Evolutionary conservation across 2,888 invertebrate genomes (phyloP).

Genomic region (Eupithecia abbreviata): DNA sequence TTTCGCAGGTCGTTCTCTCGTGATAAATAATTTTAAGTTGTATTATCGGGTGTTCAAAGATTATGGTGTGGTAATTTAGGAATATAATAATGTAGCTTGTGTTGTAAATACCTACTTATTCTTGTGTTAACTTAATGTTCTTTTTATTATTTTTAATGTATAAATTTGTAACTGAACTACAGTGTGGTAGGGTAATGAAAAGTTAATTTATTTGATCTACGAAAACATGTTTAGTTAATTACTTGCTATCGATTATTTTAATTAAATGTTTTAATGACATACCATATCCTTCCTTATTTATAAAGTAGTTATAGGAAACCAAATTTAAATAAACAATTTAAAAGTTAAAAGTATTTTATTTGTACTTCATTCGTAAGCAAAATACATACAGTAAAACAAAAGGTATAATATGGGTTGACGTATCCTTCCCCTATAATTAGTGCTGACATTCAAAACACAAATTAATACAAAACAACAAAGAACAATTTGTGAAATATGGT

Average conservation of each 20-base stretch:
- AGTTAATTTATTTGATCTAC: conserved; percentile 8
- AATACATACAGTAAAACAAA: neutral
- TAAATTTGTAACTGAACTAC: neutral
- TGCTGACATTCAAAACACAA: conserved; percentile 38
- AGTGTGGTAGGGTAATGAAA: neutral
- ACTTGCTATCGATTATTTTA: conserved; percentile 6
- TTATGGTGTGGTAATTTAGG: conserved; percentile 21
- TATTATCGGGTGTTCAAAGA: conserved; percentile 9
- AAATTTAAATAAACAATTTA: neutral
- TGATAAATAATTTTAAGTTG: conserved; percentile 5
- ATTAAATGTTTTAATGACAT: conserved; percentile 1
- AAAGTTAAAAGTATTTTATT: conserved; percentile 3
- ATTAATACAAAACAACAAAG: conserved; percentile 48
- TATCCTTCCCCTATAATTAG: conserved; percentile 21
- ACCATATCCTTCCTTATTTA: conserved; percentile 10
- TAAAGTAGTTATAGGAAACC: neutral
- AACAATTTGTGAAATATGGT: conserved; percentile 50
- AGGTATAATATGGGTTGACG: neutral
- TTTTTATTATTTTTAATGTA: neutral
- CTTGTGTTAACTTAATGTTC: neutral
- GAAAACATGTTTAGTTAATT: neutral
- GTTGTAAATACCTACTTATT: neutral
- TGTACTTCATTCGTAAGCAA: neutral
- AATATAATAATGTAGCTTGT: neutral
- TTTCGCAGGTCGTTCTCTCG: neutral